Evolutionary conservation across 2,888 invertebrate genomes (phyloP).

Genomic region (Nezara viridula): DNA sequence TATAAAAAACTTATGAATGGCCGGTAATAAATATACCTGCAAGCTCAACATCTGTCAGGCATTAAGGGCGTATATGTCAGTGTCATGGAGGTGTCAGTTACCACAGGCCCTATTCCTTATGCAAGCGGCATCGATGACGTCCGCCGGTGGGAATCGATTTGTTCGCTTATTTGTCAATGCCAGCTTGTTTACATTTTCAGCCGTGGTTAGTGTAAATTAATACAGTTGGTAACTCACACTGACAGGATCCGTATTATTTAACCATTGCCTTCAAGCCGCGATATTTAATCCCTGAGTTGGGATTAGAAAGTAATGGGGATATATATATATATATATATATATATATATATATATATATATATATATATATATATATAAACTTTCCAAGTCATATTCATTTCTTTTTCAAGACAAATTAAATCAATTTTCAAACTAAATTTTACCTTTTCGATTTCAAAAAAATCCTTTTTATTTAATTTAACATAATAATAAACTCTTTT

Average conservation of each 20-base stretch:
- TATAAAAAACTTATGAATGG: conserved; percentile 1
- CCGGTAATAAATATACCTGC: background rate
- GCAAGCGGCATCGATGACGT: background rate
- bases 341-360: background rate
- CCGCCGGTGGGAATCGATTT: conserved; percentile 13
- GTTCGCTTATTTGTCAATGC: conserved; percentile 37
- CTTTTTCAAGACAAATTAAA: too few species aligned
- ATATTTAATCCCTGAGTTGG: background rate
- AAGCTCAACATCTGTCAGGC: conserved; percentile 7
- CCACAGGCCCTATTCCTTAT: background rate
- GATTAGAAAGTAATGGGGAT: background rate
- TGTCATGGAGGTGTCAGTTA: background rate
- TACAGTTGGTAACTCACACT: conserved; percentile 25
- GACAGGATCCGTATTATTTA: background rate
- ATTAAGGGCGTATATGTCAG: background rate
- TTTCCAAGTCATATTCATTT: background rate
- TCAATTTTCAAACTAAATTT: too few species aligned
- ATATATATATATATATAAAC: background rate
- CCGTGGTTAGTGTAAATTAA: conserved; percentile 12
- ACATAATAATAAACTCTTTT: too few species aligned
- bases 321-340: background rate
- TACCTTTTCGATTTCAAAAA: too few species aligned
- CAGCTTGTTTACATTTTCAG: conserved; percentile 11
- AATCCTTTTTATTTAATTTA: too few species aligned
- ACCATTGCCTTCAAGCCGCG: background rate